phyloP scores from a whole-genome alignment of 2,888 invertebrate species.

The Syritta pipiens region DNA sequence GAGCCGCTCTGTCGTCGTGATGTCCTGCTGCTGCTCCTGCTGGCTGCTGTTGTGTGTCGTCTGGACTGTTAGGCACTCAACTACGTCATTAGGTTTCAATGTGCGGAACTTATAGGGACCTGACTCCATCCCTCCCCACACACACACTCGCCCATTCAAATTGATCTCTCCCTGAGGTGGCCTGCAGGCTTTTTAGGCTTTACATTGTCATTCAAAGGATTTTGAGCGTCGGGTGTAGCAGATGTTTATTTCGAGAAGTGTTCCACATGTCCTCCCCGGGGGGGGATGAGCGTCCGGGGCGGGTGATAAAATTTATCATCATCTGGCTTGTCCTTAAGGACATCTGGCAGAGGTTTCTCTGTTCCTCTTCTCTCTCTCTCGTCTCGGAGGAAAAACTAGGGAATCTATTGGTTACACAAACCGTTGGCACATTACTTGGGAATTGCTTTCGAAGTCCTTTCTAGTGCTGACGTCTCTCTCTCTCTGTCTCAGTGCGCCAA shows the following conservation, averaged over 20 bases:
- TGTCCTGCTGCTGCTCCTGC: neutral
- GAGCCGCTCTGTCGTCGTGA: neutral
- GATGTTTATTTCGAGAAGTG: conserved; percentile 21
- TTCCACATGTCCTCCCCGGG: neutral
- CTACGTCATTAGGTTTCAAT: conserved; percentile 59
- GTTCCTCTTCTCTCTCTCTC: neutral
- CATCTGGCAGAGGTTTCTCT: conserved; percentile 8
- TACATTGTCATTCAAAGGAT: conserved; percentile 10
- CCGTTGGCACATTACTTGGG: conserved; percentile 9
- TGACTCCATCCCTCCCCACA: conserved; percentile 48
- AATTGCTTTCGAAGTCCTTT: conserved; percentile 15
- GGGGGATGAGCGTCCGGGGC: neutral
- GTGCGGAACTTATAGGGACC: conserved; percentile 58
- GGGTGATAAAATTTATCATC: conserved; percentile 28
- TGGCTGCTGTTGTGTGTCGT: neutral
- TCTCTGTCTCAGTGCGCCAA: conserved; percentile 6
- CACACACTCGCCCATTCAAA: conserved; percentile 58
- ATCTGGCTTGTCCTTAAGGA: conserved; percentile 10
- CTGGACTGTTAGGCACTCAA: conserved; percentile 21
- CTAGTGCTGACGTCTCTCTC: conserved; percentile 5
- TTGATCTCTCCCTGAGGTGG: conserved; percentile 24
- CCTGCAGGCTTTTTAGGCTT: conserved; percentile 11
- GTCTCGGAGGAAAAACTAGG: neutral
- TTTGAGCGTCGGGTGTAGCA: neutral
- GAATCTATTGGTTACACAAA: neutral